Evolutionary conservation across 2,888 invertebrate genomes (phyloP).

Genomic region (Megaustenia siamemsis): DNA sequence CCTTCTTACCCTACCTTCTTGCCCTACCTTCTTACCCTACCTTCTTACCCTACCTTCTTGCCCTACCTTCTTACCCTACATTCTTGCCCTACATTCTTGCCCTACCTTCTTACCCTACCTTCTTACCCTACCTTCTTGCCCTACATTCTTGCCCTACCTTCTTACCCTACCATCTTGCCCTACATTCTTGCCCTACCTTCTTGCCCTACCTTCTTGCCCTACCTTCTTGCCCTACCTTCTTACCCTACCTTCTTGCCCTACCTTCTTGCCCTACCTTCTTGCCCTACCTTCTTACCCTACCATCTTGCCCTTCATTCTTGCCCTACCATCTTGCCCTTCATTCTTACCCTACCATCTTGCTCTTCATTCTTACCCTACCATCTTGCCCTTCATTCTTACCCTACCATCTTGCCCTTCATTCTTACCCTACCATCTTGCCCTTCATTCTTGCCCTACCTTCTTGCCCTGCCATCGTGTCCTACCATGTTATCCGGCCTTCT

Average conservation of each 20-base stretch:
- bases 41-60: background rate
- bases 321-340: no score
- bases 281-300: no score
- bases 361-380: no score
- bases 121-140: background rate
- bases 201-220: background rate
- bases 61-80: background rate
- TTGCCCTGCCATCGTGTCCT: background rate
- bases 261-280: background rate
- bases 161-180: no score
- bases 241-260: background rate
- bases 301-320: no score
- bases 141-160: background rate
- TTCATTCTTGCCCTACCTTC: no score
- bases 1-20: background rate
- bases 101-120: background rate
- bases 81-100: background rate
- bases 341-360: no score
- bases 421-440: no score
- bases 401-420: no score
- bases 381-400: no score
- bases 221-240: background rate
- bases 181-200: background rate
- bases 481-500: no score
- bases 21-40: background rate